Evolutionary conservation across 2,888 invertebrate species (phyloP).

Genomic region (Invenusta paracnida): DNA sequence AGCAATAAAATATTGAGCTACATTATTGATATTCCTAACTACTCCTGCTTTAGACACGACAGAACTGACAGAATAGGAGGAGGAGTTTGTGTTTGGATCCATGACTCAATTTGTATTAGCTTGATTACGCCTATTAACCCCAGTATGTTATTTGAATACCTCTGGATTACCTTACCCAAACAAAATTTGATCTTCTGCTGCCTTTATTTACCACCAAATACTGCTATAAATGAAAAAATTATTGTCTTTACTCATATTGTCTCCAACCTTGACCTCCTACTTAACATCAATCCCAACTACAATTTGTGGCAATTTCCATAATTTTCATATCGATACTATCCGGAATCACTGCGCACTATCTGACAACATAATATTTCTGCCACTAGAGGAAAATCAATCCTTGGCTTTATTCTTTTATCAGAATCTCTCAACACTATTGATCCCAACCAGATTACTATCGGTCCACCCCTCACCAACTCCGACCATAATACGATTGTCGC

Average conservation of each 20-base stretch:
- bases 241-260: background rate
- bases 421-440: background rate
- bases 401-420: conserved; percentile 13
- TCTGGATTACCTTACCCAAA: background rate
- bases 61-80: background rate
- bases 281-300: background rate
- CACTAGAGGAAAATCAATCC: background rate
- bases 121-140: background rate
- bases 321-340: background rate
- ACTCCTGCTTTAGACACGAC: background rate
- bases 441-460: background rate
- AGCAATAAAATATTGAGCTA: background rate
- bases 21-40: background rate
- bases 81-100: background rate
- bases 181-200: background rate
- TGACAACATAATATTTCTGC: background rate
- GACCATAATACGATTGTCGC: background rate
- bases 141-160: background rate
- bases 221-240: background rate
- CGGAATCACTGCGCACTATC: background rate
- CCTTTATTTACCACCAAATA: background rate
- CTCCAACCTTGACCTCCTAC: background rate
- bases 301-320: background rate
- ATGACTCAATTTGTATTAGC: background rate
- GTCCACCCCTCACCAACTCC: conserved; percentile 6